A percentile compares a stretch with the other conserved stretches of the same genome.
These are phyloP conservation scores for Drosophila paucipuncta DNA, from an alignment of 2,888 invertebrate genomes.

Conservation along the genomic window DNA sequence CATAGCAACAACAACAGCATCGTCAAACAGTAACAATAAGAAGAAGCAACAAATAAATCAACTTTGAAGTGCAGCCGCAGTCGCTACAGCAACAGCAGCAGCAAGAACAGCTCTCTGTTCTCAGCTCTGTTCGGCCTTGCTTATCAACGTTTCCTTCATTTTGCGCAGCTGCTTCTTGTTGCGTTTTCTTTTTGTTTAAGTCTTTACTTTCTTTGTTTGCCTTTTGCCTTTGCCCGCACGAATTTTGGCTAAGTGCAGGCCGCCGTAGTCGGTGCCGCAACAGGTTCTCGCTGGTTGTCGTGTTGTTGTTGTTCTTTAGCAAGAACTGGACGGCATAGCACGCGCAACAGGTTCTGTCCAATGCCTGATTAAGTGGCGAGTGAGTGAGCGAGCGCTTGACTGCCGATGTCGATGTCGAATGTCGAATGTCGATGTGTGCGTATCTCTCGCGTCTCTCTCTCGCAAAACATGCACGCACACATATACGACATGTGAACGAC, in stretches of 20 bases:
- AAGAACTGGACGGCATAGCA: constrained; percentile 72
- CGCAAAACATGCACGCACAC: constrained; percentile 20
- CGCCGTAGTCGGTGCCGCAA: constrained; percentile 58
- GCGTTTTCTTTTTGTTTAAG: constrained; percentile 68
- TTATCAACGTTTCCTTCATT: constrained; percentile 69
- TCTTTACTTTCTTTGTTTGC: constrained; percentile 70
- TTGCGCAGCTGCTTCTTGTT: constrained; percentile 40
- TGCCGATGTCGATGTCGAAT: constrained; percentile 3
- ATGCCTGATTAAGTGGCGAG: constrained; percentile 65
- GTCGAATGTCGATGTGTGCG: constrained; percentile 14
- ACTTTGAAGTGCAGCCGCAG: constrained; percentile 75
- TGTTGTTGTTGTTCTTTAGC: constrained; percentile 35
- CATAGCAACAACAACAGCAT: constrained; percentile 45
- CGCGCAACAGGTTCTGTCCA: constrained; percentile 76
- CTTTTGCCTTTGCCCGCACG: constrained; percentile 56
- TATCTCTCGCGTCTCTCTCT: constrained; percentile 38
- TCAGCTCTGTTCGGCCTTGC: constrained; percentile 66
- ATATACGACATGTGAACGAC: constrained; percentile 20
- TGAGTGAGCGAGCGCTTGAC: constrained; percentile 30
- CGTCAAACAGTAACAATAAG: constrained; percentile 30
- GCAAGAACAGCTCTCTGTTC: constrained; percentile 13
- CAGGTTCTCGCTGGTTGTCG: constrained; percentile 62
- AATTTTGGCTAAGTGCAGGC: constrained; percentile 69
- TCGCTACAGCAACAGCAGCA: constrained; percentile 27
- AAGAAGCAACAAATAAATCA: constrained; percentile 70